Evolutionary conservation across 1,140 invertebrate genomes (phyloP).

Genomic region (Kradibia gibbosae): DNA sequence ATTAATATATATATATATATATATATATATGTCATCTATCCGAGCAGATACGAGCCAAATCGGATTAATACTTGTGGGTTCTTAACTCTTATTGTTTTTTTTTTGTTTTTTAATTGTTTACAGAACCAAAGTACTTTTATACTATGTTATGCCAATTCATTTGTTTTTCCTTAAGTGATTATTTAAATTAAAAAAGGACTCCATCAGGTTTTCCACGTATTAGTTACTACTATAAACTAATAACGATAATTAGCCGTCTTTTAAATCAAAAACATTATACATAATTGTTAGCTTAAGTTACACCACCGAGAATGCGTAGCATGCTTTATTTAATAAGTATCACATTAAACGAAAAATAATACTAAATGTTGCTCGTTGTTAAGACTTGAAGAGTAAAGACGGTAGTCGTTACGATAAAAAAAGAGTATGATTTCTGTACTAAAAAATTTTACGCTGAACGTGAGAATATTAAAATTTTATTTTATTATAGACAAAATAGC

Average conservation of each 20-base stretch:
- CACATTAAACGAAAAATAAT: background rate
- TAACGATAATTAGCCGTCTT: constrained; percentile 1
- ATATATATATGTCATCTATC: background rate
- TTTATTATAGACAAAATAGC: background rate
- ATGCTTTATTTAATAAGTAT: background rate
- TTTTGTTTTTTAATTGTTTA: constrained; percentile 22
- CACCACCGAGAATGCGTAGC: background rate
- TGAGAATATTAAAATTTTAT: background rate
- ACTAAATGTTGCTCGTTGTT: background rate
- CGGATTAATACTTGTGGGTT: constrained; percentile 13
- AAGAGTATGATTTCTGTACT: background rate
- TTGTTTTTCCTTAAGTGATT: too few relatives aligned
- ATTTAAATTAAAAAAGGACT: constrained; percentile 12
- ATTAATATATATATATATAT: background rate
- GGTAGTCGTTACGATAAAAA: background rate
- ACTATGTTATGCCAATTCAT: background rate
- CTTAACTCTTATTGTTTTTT: too few relatives aligned
- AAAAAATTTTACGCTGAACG: background rate
- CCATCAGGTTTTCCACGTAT: background rate
- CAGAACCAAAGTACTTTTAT: constrained; percentile 38
- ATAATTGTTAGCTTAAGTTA: constrained; percentile 2
- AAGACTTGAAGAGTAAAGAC: background rate
- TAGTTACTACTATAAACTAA: background rate
- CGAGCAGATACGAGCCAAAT: constrained; percentile 37
- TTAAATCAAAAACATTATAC: constrained; percentile 14